Percentiles rank a stretch among this genome's conserved stretches.
Evolutionary conservation across 2,888 invertebrate species (phyloP).

Genomic region (Endotricha flammealis): DNA sequence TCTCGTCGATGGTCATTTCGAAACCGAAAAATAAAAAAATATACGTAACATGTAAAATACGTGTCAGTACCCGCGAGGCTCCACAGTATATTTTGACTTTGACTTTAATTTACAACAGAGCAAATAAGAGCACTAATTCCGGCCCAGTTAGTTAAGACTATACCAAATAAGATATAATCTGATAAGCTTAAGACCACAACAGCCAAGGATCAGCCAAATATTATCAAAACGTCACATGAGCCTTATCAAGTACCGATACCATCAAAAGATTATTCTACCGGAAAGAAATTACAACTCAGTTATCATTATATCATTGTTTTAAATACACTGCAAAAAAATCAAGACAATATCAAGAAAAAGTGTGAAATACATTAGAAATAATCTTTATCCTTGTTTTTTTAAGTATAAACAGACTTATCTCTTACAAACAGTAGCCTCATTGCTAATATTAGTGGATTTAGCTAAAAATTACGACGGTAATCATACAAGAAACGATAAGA

Average conservation of each 20-base stretch:
- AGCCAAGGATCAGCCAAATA: no score
- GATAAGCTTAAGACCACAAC: slow-evolving; percentile 18
- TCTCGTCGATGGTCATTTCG: no score
- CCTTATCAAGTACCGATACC: slow-evolving; percentile 39
- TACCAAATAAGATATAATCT: slow-evolving; percentile 15
- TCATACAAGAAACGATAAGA: no score
- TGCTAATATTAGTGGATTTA: slow-evolving; percentile 16
- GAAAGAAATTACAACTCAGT: slow-evolving; percentile 43
- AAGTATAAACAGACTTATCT: slow-evolving; percentile 13
- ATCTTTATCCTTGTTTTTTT: slow-evolving; percentile 5
- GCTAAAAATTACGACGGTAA: no score
- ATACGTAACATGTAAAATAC: no score
- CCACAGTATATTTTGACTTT: no score
- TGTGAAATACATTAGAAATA: not conserved
- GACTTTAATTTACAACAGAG: no score
- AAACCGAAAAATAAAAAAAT: no score
- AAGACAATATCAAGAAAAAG: not conserved
- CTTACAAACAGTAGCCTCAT: slow-evolving; percentile 4
- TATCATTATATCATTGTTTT: slow-evolving; percentile 28
- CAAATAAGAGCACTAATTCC: not conserved
- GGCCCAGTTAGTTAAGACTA: slow-evolving; percentile 1
- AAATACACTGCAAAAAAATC: slow-evolving; percentile 3
- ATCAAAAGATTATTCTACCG: slow-evolving; percentile 41
- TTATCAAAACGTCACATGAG: slow-evolving; percentile 30
- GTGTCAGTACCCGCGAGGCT: no score